Conservation (phyloP, 2,888 invertebrate species). For the Chrysolina haemoptera region DNA sequence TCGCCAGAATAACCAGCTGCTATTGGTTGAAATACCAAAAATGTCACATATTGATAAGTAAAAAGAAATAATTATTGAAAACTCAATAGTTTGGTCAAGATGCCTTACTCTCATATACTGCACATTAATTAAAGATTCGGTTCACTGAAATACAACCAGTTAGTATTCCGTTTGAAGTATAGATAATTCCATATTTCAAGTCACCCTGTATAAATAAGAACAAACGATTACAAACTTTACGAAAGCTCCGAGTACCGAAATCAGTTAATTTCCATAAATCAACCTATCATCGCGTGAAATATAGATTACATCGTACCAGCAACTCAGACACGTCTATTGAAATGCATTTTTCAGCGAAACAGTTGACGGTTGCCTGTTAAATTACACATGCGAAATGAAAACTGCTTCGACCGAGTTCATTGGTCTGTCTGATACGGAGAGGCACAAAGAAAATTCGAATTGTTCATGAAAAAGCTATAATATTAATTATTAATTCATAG, state of each 20-base stretch:
- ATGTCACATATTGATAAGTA: no score
- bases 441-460: conserved; percentile 14
- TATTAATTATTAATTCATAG: not conserved
- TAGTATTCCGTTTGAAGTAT: no score
- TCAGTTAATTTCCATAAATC: conserved; percentile 21
- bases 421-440: conserved; percentile 25
- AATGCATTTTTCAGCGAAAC: conserved; percentile 40
- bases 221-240: not conserved
- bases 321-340: conserved; percentile 28
- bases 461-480: not conserved
- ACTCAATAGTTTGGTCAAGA: no score
- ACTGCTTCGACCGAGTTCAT: conserved; percentile 23
- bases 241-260: not conserved
- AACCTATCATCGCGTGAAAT: conserved; percentile 28
- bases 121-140: no score
- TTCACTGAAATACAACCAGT: no score
- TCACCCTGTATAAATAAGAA: no score
- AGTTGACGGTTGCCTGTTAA: conserved; percentile 34
- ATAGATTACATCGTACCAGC: conserved; percentile 31
- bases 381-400: conserved; percentile 38
- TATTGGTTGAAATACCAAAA: no score
- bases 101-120: no score
- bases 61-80: no score
- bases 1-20: no score
- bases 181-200: no score